Conservation (phyloP, 1,140 invertebrate genomes). For the Lepidostoma basale region DNA sequence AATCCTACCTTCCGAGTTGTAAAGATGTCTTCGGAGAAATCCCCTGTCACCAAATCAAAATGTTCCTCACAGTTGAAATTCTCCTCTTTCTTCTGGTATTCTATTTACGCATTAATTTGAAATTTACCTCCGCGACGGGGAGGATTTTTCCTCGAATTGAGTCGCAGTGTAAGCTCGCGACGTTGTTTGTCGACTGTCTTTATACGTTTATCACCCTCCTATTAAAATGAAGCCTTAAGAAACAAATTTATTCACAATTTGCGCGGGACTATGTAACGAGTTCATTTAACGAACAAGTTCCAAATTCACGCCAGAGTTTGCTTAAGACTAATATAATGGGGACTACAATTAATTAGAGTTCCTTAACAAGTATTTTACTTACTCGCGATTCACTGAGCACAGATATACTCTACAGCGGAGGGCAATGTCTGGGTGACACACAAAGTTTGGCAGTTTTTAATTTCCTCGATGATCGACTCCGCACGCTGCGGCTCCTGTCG, state of each 20-base stretch:
- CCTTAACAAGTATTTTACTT: neutral
- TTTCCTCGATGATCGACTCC: neutral
- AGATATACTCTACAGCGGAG: neutral
- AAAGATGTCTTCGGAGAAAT: slow-evolving; percentile 3
- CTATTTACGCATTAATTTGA: slow-evolving; percentile 3
- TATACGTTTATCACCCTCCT: neutral
- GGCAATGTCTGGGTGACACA: neutral
- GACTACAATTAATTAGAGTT: neutral
- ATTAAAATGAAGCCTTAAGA: neutral
- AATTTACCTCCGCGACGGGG: neutral
- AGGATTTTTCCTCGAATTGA: neutral
- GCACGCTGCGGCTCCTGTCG: neutral
- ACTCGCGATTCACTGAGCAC: neutral
- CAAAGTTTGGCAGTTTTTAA: slow-evolving; percentile 10
- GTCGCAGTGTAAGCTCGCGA: neutral
- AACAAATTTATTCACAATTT: slow-evolving; percentile 6
- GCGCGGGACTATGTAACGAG: neutral
- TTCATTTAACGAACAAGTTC: neutral
- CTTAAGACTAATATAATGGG: no score
- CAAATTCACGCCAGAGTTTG: neutral
- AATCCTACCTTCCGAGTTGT: neutral
- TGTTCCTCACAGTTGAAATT: slow-evolving; percentile 10
- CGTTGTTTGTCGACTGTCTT: slow-evolving; percentile 3
- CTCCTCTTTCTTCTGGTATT: neutral
- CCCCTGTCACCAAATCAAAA: slow-evolving; percentile 4